These are phyloP conservation scores for Harmothoe impar DNA, from an alignment of 2,888 invertebrate species.

Conservation along the genomic window DNA sequence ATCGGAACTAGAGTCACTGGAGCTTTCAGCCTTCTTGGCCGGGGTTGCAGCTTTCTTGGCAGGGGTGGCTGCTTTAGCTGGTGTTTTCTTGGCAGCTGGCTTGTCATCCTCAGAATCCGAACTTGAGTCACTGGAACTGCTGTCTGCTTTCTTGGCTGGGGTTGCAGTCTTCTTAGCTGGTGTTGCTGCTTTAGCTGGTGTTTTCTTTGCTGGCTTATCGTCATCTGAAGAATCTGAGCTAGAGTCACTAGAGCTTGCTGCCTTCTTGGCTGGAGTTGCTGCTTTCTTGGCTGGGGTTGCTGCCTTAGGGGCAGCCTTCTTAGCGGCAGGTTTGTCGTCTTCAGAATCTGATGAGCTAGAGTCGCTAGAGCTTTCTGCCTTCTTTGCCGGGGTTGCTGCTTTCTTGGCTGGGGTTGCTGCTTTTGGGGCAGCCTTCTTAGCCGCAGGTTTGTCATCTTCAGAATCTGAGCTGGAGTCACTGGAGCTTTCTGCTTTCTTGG, in stretches of 20 bases:
- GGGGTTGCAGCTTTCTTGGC: neutral
- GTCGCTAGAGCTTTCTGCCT: constrained; percentile 15
- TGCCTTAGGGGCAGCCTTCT: constrained; percentile 44
- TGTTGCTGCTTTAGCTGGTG: constrained; percentile 14
- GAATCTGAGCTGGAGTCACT: constrained; percentile 56
- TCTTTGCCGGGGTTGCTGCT: neutral
- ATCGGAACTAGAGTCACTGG: constrained; percentile 47
- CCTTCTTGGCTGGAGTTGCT: neutral
- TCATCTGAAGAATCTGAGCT: constrained; percentile 29
- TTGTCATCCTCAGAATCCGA: constrained; percentile 53
- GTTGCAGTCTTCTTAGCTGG: neutral
- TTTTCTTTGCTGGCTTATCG: neutral
- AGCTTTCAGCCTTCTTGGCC: constrained; percentile 42
- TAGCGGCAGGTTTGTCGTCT: constrained; percentile 31
- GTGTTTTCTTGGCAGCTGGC: constrained; percentile 8
- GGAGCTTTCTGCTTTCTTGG: constrained; percentile 39
- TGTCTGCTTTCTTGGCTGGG: constrained; percentile 34
- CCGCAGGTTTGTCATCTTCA: constrained; percentile 7
- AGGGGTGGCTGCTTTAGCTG: constrained; percentile 2
- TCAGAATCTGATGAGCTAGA: constrained; percentile 20
- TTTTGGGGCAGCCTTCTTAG: neutral
- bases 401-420: neutral
- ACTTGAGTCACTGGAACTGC: constrained; percentile 35
- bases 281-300: constrained; percentile 18
- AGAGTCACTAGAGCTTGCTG: neutral